A percentile compares a stretch with the other conserved stretches of the same genome.
Conservation (phyloP, 2,888 invertebrate genomes). For the Thereva nobilitata region DNA sequence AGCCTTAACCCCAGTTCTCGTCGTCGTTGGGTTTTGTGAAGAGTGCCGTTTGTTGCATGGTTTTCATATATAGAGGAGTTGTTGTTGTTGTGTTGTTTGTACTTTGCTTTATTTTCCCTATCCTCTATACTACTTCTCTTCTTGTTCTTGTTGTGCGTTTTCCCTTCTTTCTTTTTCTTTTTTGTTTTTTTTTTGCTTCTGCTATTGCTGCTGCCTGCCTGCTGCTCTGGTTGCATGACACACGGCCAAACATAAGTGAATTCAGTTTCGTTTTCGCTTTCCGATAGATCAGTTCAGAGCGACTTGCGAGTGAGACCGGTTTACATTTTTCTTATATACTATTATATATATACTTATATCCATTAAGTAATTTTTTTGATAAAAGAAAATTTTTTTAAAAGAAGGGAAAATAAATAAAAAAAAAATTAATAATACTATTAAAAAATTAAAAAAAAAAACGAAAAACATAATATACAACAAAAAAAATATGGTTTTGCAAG, state of each 20-base stretch:
- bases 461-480: no score
- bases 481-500: no score
- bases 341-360: neutral
- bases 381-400: no score
- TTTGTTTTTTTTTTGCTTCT: no score
- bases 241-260: slow-evolving; percentile 43
- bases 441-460: no score
- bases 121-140: no score
- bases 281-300: slow-evolving; percentile 51
- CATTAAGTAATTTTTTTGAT: slow-evolving; percentile 13
- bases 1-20: slow-evolving; percentile 33
- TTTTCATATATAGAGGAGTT: slow-evolving; percentile 9
- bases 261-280: slow-evolving; percentile 58
- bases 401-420: neutral
- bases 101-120: no score
- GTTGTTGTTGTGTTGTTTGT: no score
- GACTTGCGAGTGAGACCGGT: slow-evolving; percentile 39
- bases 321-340: slow-evolving; percentile 12
- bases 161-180: no score
- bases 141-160: no score
- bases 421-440: neutral
- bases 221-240: slow-evolving; percentile 42
- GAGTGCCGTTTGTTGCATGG: neutral
- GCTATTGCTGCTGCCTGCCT: slow-evolving; percentile 32
- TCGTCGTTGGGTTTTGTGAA: no score